phyloP scores from a whole-genome alignment of 2,113 vertebrate species.

The Micronycteris hirsuta region DNA sequence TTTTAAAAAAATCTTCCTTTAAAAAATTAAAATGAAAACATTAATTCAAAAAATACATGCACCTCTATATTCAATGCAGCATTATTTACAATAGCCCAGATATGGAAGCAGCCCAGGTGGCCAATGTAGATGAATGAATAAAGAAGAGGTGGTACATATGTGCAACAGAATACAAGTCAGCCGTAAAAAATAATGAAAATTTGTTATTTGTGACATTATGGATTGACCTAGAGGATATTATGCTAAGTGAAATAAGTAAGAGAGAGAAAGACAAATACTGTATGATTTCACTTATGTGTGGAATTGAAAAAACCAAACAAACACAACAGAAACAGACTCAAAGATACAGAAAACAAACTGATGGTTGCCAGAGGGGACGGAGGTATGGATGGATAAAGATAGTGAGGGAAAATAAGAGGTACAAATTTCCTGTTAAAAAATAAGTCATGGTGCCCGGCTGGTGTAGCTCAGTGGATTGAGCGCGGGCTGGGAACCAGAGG shows the following conservation, averaged over 20 bases:
- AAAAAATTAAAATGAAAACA: not conserved
- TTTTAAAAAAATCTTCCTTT: too few relatives aligned
- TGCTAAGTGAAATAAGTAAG: not conserved
- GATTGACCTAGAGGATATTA: not conserved
- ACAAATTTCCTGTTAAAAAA: not conserved
- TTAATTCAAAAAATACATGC: not conserved
- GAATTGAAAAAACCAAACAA: too few relatives aligned
- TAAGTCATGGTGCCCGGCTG: not conserved
- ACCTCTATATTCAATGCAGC: too few relatives aligned
- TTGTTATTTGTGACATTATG: not conserved
- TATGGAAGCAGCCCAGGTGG: too few relatives aligned
- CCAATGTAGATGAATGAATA: too few relatives aligned
- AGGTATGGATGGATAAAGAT: not conserved
- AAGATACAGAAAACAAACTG: not conserved
- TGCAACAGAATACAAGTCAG: not conserved
- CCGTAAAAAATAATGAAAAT: not conserved
- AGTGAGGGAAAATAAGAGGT: not conserved
- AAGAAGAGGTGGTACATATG: too few relatives aligned
- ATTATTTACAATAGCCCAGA: too few relatives aligned
- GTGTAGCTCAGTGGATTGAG: too few relatives aligned
- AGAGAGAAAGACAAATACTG: not conserved
- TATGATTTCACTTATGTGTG: too few relatives aligned
- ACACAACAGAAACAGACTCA: too few relatives aligned
- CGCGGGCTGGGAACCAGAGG: too few relatives aligned
- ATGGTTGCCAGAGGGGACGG: not conserved